Base-by-base conservation (phyloP, 2,888 invertebrate genomes). In the Scaptomyza cyrtandrae region DNA sequence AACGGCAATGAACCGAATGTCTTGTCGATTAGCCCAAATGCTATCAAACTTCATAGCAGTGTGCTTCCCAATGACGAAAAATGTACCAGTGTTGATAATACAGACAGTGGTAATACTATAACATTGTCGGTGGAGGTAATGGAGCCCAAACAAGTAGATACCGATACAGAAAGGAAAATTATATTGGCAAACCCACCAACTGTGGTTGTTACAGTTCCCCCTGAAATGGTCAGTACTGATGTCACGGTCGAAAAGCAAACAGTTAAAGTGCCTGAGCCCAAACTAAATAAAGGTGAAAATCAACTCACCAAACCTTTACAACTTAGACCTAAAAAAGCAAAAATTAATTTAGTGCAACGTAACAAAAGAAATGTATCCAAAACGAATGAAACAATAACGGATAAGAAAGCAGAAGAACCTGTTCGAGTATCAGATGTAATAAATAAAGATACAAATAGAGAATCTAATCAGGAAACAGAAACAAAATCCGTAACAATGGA, bases 261-360 rank as follows among this genome's bases (percentile, higher is more conserved):
- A 7, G 29, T n/a, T 3, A 16, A 44, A 49, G 58, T 19, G 16
- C 14, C 60, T 29, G 16, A 4, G 14, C 11, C 39, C 6, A n/a
- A 49, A 14, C 19, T 52, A 0, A 41, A 16, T 6, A 45, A 44
- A 6, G 46, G 59, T n/a, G 35, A 39, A 2, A 53, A 27, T 7
- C 11, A 52, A 6, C 7, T n/a, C 5, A 13, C 46, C 3, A 67
- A 45, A 16, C 50, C 52, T 1, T 1, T 39, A 5, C 62, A 81
- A 6, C 50, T 80, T 6, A 67, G 77, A n/a, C 77, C 78, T 19
- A 89, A 78, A 37, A 91, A 79, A 48, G 88, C 80, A 1, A 89
- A 86, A 80, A 71, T 90, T 1, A 90, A 91, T 74, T 78, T 90
- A 41, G 89, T 90, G 1, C 84, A 83, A 46, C 89, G 90, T 4